A percentile compares a stretch with the other conserved stretches of the same genome.
Evolutionary conservation across 2,888 invertebrate species (phyloP).

Genomic region (Hartigia nigra): DNA sequence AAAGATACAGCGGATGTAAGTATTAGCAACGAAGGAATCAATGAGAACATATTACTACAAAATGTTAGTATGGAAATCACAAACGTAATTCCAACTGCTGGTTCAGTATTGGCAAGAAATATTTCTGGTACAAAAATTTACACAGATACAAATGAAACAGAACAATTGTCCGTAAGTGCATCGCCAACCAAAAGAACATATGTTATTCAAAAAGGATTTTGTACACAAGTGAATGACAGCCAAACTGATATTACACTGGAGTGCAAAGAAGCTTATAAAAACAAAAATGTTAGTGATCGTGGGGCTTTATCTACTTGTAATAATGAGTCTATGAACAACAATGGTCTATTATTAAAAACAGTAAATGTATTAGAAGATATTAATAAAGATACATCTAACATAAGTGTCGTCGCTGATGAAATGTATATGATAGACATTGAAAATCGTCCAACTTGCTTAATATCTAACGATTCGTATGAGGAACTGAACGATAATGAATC

Average conservation of each 20-base stretch:
- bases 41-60: neutral
- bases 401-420: constrained; percentile 18
- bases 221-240: neutral
- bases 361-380: constrained; percentile 5
- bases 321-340: neutral
- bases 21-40: neutral
- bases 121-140: neutral
- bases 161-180: neutral
- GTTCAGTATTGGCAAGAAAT: neutral
- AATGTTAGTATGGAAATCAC: neutral
- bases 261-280: neutral
- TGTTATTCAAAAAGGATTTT: neutral
- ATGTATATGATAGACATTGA: neutral
- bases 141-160: neutral
- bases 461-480: constrained; percentile 1
- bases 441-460: neutral
- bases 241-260: neutral
- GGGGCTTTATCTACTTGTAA: neutral
- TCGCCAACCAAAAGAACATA: neutral
- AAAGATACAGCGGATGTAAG: neutral
- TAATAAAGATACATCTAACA: constrained; percentile 16
- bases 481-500: neutral
- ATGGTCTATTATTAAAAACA: constrained; percentile 11
- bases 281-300: neutral
- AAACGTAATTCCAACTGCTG: neutral